These are phyloP conservation scores for Nasonovia ribisnigri DNA, from an alignment of 2,888 invertebrate genomes.

Conservation along the genomic window DNA sequence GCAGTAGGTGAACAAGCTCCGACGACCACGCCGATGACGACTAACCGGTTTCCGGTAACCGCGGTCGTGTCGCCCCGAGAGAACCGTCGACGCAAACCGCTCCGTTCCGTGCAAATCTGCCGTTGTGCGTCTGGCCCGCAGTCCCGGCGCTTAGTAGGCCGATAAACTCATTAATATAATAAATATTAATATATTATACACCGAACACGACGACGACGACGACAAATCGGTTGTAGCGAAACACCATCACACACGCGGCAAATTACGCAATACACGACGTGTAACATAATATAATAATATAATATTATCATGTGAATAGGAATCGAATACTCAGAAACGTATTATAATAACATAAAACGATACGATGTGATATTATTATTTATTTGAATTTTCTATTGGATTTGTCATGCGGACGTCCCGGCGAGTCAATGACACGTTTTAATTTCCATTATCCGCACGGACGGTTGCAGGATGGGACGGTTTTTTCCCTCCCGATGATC, in stretches of 20 bases:
- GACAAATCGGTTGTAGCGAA: neutral
- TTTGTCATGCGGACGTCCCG: constrained; percentile 27
- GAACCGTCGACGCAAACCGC: neutral
- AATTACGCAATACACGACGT: neutral
- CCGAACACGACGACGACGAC: neutral
- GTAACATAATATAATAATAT: neutral
- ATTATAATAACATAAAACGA: neutral
- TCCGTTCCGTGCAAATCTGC: constrained; percentile 6
- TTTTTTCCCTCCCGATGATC: constrained; percentile 14
- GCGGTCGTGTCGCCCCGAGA: neutral
- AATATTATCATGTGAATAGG: neutral
- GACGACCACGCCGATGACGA: neutral
- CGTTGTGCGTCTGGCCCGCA: neutral
- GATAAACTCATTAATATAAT: constrained; percentile 10
- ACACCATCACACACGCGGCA: neutral
- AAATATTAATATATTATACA: neutral
- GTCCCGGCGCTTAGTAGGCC: neutral
- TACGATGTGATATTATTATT: neutral
- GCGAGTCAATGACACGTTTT: constrained; percentile 46
- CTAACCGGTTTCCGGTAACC: constrained; percentile 43
- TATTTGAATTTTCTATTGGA: constrained; percentile 6
- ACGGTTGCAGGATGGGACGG: neutral
- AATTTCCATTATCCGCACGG: constrained; percentile 29
- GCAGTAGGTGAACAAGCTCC: constrained; percentile 47
- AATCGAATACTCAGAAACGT: constrained; percentile 9